Percentiles rank a stretch among this genome's conserved stretches.
phyloP scores from a whole-genome alignment of 2,797 vertebrate species.

The Xenops minutus region DNA sequence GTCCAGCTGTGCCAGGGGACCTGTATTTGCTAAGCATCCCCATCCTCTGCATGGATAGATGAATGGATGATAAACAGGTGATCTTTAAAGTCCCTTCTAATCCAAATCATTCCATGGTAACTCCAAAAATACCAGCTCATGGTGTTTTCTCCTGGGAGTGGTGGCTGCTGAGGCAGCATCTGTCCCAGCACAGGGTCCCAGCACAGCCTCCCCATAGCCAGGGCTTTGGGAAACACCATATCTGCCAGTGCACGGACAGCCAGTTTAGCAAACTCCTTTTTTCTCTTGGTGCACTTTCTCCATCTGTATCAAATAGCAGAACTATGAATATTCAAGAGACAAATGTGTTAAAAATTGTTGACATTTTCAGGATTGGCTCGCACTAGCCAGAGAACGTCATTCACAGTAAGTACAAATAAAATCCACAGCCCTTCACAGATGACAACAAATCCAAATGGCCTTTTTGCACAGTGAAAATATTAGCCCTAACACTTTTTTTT shows the following conservation, averaged over 20 bases:
- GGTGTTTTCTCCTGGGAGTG: background rate
- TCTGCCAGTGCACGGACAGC: accelerated
- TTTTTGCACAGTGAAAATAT: conserved; percentile 55
- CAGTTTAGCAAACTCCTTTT: background rate
- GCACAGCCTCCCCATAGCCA: background rate
- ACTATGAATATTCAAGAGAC: conserved; percentile 56
- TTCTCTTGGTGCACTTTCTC: background rate
- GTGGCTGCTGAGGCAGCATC: background rate
- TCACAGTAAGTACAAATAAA: conserved; percentile 32
- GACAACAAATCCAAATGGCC: conserved; percentile 60
- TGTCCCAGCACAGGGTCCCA: background rate
- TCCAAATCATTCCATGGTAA: background rate
- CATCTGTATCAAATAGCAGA: background rate
- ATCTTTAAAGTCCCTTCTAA: background rate
- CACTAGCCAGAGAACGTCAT: conserved; percentile 31
- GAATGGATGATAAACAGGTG: background rate
- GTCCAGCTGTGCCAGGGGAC: background rate
- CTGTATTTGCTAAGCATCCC: background rate
- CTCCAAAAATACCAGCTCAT: accelerated
- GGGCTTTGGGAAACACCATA: accelerated
- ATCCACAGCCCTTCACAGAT: conserved; percentile 45
- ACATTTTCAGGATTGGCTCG: conserved; percentile 25
- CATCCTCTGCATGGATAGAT: background rate
- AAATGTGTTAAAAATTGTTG: conserved; percentile 22
- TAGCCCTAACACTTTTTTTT: conserved; percentile 36